Evolutionary conservation across 2,797 vertebrate genomes (phyloP).

Genomic region (Gadopsis bispinosus): DNA sequence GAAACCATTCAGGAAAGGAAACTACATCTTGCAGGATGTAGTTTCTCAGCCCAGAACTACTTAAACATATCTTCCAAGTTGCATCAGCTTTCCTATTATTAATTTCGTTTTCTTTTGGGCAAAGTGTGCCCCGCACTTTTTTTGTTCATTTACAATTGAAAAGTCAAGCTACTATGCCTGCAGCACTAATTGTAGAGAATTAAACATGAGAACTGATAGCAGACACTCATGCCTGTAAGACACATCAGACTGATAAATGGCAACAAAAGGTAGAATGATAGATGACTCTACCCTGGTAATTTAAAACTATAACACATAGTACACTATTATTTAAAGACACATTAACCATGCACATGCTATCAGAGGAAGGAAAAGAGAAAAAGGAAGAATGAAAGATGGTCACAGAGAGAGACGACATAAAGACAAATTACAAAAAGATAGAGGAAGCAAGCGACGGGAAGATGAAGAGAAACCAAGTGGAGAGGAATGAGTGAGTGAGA

Average conservation of each 20-base stretch:
- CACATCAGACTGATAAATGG: conserved; percentile 41
- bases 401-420: conserved; percentile 5
- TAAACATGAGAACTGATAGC: conserved; percentile 35
- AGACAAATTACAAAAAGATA: conserved; percentile 52
- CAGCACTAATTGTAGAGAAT: conserved; percentile 26
- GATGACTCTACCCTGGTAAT: conserved; percentile 28
- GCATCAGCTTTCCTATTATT: conserved; percentile 13
- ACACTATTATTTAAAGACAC: conserved; percentile 5
- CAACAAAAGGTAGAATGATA: conserved; percentile 41
- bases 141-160: conserved; percentile 31
- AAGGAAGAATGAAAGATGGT: conserved; percentile 13
- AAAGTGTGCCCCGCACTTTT: neutral
- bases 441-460: conserved; percentile 34
- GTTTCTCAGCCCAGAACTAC: neutral
- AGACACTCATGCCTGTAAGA: conserved; percentile 13
- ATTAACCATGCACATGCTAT: neutral
- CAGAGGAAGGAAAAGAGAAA: conserved; percentile 2
- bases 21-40: neutral
- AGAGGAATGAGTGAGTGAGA: conserved; percentile 61
- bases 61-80: conserved; percentile 8
- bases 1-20: neutral
- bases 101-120: neutral
- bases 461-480: conserved; percentile 61
- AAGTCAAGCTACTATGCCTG: conserved; percentile 24
- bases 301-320: conserved; percentile 25